Evolutionary conservation across 2,113 vertebrate species (phyloP).

Genomic region (Tauraco erythrolophus): DNA sequence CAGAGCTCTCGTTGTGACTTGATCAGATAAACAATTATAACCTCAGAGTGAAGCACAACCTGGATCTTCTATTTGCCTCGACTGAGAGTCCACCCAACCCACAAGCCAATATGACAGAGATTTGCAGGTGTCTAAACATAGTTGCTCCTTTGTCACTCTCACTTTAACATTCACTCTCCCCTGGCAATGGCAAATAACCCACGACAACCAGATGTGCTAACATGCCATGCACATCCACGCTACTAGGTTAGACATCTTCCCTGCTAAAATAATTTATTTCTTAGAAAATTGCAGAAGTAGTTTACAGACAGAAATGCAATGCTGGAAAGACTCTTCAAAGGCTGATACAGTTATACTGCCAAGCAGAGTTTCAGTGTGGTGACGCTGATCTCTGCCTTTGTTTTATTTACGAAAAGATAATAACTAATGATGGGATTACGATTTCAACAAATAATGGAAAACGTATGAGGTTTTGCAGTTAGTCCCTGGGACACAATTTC

Average conservation of each 20-base stretch:
- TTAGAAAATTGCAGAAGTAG: neutral
- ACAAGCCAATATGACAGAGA: rapidly evolving
- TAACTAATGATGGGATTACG: neutral
- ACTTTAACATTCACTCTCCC: neutral
- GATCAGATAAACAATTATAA: neutral
- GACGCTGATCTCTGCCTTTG: neutral
- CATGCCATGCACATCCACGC: neutral
- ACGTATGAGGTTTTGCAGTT: neutral
- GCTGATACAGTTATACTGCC: neutral
- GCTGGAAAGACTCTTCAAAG: neutral
- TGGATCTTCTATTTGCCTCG: neutral
- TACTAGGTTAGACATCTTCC: neutral
- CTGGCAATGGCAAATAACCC: neutral
- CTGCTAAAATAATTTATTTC: neutral
- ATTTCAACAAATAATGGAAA: neutral
- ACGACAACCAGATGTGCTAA: neutral
- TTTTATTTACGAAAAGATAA: neutral
- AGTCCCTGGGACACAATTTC: neutral
- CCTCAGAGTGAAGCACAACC: neutral
- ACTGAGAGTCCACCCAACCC: neutral
- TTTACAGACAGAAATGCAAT: neutral
- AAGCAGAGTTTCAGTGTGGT: neutral
- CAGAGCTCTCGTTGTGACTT: neutral
- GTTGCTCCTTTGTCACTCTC: neutral
- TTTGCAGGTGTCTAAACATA: neutral